Evolutionary conservation across 1,140 invertebrate species (phyloP).

Genomic region (Calephelis nemesis): DNA sequence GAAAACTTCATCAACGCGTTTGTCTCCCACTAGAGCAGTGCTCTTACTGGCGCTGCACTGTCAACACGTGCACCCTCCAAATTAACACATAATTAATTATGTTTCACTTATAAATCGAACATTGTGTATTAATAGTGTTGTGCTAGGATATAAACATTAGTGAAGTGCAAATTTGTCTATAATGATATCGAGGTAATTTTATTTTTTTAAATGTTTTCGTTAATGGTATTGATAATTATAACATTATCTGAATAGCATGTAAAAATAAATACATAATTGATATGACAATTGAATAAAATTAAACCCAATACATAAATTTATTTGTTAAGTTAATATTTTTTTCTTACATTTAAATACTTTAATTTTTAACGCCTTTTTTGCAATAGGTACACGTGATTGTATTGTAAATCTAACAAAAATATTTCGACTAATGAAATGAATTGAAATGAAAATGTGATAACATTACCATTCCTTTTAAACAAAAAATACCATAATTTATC

Average conservation of each 20-base stretch:
- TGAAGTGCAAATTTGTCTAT: constrained; percentile 31
- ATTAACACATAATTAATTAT: neutral
- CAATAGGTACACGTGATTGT: no score
- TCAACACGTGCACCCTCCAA: constrained; percentile 40
- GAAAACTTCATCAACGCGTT: constrained; percentile 48
- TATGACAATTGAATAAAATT: no score
- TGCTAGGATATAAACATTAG: constrained; percentile 28
- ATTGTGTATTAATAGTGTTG: constrained; percentile 34
- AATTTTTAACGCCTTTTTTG: no score
- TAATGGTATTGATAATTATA: no score
- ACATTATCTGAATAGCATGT: no score
- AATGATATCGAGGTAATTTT: constrained; percentile 39
- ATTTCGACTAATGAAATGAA: no score
- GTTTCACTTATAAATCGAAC: constrained; percentile 22
- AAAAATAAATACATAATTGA: no score
- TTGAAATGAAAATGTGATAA: no score
- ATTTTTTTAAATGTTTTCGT: neutral
- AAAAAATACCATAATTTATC: neutral
- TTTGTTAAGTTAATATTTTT: no score
- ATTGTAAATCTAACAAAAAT: no score
- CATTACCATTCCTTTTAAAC: neutral
- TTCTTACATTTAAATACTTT: no score
- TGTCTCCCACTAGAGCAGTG: constrained; percentile 42
- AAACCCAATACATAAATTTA: no score
- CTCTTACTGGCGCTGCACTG: constrained; percentile 46